Base-by-base conservation (phyloP, 1,140 invertebrate genomes). In the Eupeodes corollae region DNA sequence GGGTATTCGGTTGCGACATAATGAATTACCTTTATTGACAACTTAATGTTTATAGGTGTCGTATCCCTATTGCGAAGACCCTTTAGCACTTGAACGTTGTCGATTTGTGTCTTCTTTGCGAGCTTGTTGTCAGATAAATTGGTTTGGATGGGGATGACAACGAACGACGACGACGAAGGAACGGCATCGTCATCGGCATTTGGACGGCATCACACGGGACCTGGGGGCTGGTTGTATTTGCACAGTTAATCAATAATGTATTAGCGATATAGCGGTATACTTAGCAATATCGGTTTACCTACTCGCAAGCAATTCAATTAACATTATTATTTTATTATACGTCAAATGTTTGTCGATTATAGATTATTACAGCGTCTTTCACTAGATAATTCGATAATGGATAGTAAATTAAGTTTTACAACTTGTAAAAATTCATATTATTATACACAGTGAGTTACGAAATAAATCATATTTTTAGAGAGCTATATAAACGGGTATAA, bases 21-120 rank as follows among this genome's bases (percentile, higher is more conserved):
- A 64, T 64, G 61, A 64, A 64, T 64, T 64, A 64, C 61, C 61
- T 64, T 64, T 64, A 64, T 64, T 64, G 61, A 64, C 61, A 64
- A 61, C 40, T 64, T 64, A 64, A 64, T 61, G 61, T 63, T 63
- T 63, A 63, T 63, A 53, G 61, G 57, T 60, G 59, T 49, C 48
- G 49, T 49, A 15, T 19, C 39, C 21, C 21, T 26, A 26, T 26
- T 26, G 21, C 21, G 21, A 26, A 26, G 21, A 26, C 21, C 21
- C 21, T 26, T 26, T 26, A 26, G 21, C 21, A 26, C 21, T 26
- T 26, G 21, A 26, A 26, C 21, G 21, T 26, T 26, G 21, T 26
- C 21, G 21, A 26, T 26, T 26, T 26, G 21, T 26, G 21, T 26
- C 21, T 26, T 26, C 21, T n/a, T n/a, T 26, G 21, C 8, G 21